Evolutionary conservation across 2,113 vertebrate genomes (phyloP).

Genomic region (Papio anubis): DNA sequence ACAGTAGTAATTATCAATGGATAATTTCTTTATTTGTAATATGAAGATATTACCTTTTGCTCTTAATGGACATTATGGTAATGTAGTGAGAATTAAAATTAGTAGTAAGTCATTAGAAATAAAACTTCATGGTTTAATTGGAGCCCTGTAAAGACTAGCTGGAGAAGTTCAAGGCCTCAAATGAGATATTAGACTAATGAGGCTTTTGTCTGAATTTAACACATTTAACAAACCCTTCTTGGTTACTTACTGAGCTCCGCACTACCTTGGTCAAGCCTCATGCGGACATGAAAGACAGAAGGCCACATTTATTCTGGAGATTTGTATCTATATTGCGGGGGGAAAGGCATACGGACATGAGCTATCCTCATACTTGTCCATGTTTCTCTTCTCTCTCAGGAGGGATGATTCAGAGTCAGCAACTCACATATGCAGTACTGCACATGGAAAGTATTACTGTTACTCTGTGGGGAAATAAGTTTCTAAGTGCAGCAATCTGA

Average conservation of each 20-base stretch:
- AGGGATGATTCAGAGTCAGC: constrained; percentile 67
- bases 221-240: constrained; percentile 33
- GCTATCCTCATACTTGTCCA: constrained; percentile 13
- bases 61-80: background rate
- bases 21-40: background rate
- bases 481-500: constrained; percentile 68
- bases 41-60: background rate
- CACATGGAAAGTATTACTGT: constrained; percentile 72
- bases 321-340: background rate
- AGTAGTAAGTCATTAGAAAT: constrained; percentile 4
- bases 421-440: constrained; percentile 62
- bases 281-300: constrained; percentile 7
- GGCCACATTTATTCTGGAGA: background rate
- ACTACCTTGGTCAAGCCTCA: background rate
- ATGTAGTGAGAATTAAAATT: background rate
- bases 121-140: background rate
- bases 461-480: constrained; percentile 71
- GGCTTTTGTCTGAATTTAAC: background rate
- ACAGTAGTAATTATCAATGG: background rate
- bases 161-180: constrained; percentile 24
- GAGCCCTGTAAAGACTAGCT: constrained; percentile 6
- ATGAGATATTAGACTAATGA: background rate
- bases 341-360: background rate
- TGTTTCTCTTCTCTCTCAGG: constrained; percentile 57
- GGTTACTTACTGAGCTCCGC: background rate